Conservation (phyloP, 2,888 invertebrate genomes). For the Drosophila emarginata region DNA sequence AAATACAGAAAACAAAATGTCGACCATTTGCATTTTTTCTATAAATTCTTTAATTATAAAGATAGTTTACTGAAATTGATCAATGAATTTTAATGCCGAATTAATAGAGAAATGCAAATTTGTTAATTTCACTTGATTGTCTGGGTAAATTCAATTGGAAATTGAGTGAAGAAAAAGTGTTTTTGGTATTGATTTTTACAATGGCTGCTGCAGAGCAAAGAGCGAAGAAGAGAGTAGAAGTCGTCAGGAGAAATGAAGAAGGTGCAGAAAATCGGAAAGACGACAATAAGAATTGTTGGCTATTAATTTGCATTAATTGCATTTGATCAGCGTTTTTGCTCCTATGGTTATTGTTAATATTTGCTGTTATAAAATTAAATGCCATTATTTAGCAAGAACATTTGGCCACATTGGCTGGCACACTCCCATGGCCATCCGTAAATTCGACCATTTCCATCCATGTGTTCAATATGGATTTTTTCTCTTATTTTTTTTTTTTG, state of each 20-base stretch:
- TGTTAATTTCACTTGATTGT: neutral
- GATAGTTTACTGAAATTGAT: constrained; percentile 14
- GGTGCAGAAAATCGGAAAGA: constrained; percentile 12
- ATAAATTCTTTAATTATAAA: constrained; percentile 41
- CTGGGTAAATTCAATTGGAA: neutral
- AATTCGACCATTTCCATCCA: neutral
- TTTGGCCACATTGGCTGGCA: constrained; percentile 6
- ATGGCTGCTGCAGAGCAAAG: constrained; percentile 37
- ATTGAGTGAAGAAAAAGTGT: constrained; percentile 24
- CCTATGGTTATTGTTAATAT: neutral
- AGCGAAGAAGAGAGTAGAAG: constrained; percentile 2
- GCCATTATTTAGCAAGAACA: neutral
- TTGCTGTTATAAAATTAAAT: neutral
- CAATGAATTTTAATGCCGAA: neutral
- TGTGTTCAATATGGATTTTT: constrained; percentile 13
- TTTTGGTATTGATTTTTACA: constrained; percentile 68
- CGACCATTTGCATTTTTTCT: constrained; percentile 68
- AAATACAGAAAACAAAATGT: constrained; percentile 76
- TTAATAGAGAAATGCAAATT: neutral
- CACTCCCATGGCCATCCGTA: neutral
- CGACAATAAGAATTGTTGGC: neutral
- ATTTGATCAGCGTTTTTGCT: neutral
- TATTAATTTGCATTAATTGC: constrained; percentile 5
- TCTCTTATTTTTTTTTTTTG: constrained; percentile 22
- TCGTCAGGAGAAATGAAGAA: neutral